Evolutionary conservation across 2,797 vertebrate species (phyloP).

Genomic region (Mus minutoides): DNA sequence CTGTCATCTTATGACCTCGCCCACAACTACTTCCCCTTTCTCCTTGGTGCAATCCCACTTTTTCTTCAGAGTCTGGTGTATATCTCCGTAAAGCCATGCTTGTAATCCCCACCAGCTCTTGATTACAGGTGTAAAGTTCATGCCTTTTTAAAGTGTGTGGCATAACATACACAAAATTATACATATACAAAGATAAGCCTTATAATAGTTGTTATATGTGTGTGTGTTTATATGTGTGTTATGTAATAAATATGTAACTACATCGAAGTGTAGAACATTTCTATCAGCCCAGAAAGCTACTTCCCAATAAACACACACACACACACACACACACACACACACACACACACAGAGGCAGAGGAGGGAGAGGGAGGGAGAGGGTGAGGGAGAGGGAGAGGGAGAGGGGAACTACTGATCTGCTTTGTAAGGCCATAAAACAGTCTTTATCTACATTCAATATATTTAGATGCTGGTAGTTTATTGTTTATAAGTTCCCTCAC

Average conservation of each 20-base stretch:
- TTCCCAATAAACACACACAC: neutral
- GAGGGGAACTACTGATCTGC: neutral
- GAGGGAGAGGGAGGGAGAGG: too few relatives aligned
- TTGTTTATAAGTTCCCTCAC: neutral
- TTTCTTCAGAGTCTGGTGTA: neutral
- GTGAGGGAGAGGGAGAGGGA: too few relatives aligned
- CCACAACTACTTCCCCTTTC: neutral
- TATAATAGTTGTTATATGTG: neutral
- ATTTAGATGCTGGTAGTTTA: neutral
- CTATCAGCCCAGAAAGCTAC: neutral
- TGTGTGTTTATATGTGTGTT: neutral
- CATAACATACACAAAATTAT: neutral
- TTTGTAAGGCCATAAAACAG: neutral
- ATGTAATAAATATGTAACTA: neutral
- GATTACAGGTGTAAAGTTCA: slow-evolving; percentile 22
- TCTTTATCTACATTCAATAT: neutral
- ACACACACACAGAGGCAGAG: too few relatives aligned
- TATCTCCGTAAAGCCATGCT: neutral
- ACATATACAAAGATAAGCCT: neutral
- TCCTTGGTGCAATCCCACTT: neutral
- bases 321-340: neutral
- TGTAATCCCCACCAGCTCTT: neutral
- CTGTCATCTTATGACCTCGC: neutral
- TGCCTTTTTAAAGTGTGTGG: slow-evolving; percentile 19
- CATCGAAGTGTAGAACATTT: neutral